Evolutionary conservation across 2,797 vertebrate genomes (phyloP), one percentile per base, ranked within the genome.

Genomic region (Scomberomorus guttatus): DNA sequence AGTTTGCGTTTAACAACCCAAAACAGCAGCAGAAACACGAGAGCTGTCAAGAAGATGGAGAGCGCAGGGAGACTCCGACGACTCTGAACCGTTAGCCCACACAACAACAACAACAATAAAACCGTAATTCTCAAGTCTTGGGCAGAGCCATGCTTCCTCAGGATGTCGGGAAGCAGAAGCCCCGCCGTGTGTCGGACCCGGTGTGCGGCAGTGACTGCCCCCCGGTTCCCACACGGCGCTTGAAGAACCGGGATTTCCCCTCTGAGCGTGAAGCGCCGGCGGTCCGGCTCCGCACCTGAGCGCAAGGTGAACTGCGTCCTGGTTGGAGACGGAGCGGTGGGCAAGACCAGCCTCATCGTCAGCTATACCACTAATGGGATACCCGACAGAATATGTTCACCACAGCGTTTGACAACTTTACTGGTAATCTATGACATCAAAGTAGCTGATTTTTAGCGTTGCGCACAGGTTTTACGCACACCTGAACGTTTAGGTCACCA

Each of bases 341-440:
- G 97, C 39, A 98, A 98, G 83, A 98, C 95, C 82, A 98, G 97
- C 86, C 95, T 98, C 39, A 92, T 98, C 10, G 95, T 98, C 83
- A 98, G 97, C 95, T 98, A 98, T 94, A 97, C 96, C 87, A 97
- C 97, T 61, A 98, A 98, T 69, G 97, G 97, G 97, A 27, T 98
- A 97, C 84, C 97, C 97, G 6, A 89, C 95, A 1, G 94, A 97
- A 54, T 97, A 98, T 79, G 95, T 96, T 2, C 97, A n/a, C 97
- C 7, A 98, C 97, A 0, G 96, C 97, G 1, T 94, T 97, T 20
- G 97, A 98, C 92, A 97, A 97, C 83, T 98, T 98, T 79, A 96
- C 97, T 10, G 97, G 97, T 98, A 94, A 81, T 24, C 32, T 71
- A 9, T 24, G 2, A 9, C 5, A 0, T 2, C 2, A 11, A 0